A percentile compares a stretch with the other conserved stretches of the same genome.
Conservation (phyloP, 2,113 vertebrate genomes). For the Edolisoma coerulescens region DNA sequence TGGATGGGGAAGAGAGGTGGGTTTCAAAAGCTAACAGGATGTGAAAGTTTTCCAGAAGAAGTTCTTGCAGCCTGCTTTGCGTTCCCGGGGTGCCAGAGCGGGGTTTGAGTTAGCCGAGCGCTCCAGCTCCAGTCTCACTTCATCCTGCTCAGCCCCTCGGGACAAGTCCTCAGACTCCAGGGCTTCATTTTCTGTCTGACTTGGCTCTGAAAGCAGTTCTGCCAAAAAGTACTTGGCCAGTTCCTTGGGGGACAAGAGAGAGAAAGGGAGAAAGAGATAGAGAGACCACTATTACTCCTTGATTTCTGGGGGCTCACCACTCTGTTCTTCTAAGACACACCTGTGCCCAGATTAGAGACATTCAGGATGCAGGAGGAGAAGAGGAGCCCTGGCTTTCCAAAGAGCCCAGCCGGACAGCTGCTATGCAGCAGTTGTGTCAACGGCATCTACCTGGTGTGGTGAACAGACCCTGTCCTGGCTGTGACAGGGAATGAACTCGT, state of each 20-base stretch:
- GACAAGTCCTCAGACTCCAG: conserved; percentile 84
- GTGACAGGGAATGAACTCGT: neutral
- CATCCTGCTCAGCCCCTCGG: conserved; percentile 81
- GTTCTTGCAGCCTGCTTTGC: conserved; percentile 98
- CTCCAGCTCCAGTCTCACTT: conserved; percentile 86
- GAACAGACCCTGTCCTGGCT: neutral
- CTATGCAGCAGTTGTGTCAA: neutral
- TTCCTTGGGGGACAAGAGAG: conserved; percentile 73
- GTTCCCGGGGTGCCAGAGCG: conserved; percentile 87
- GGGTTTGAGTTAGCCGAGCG: conserved; percentile 84
- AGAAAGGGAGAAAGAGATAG: neutral
- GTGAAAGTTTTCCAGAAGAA: conserved; percentile 99
- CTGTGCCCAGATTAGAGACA: neutral
- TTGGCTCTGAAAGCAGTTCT: conserved; percentile 89
- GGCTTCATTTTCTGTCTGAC: conserved; percentile 91
- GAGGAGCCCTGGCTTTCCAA: neutral
- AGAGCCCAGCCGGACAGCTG: neutral
- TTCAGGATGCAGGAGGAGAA: neutral
- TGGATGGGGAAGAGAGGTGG: neutral
- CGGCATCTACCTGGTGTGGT: neutral
- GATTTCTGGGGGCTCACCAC: neutral
- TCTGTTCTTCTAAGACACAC: neutral
- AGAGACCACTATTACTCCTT: neutral
- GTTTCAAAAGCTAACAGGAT: conserved; percentile 84
- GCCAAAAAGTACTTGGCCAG: conserved; percentile 86